These are phyloP conservation scores for Standfussiana lucernea DNA, from an alignment of 2,888 invertebrate species.

Conservation along the genomic window DNA sequence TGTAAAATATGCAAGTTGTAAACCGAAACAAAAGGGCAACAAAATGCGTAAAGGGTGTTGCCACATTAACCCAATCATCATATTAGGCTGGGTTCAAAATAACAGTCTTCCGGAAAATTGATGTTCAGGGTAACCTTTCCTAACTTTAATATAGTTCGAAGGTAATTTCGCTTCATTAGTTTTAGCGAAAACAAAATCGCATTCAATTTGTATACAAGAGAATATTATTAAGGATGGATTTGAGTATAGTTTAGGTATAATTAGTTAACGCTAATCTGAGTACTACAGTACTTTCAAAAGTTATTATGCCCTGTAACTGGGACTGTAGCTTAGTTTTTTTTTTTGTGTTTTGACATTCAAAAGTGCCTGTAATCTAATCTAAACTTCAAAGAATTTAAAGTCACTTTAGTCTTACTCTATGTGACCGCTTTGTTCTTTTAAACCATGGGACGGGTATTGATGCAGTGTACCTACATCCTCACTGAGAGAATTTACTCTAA, in stretches of 20 bases:
- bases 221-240: background rate
- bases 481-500: background rate
- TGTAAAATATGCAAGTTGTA: conserved; percentile 56
- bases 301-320: too few relatives aligned
- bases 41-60: conserved; percentile 51
- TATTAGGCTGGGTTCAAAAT: conserved; percentile 52
- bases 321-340: too few relatives aligned
- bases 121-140: conserved; percentile 41
- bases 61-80: conserved; percentile 56
- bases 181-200: conserved; percentile 54
- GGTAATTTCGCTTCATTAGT: conserved; percentile 58
- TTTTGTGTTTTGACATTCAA: too few relatives aligned
- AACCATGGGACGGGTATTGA: background rate
- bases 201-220: conserved; percentile 45
- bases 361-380: background rate
- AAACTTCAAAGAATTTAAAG: background rate
- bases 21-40: conserved; percentile 55
- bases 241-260: background rate
- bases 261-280: background rate
- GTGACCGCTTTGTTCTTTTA: background rate
- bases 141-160: conserved; percentile 52
- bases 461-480: background rate
- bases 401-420: background rate
- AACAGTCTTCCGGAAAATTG: conserved; percentile 57
- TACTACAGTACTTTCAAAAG: too few relatives aligned